Conservation (phyloP, 2,888 invertebrate genomes). For the Volucella inflata region DNA sequence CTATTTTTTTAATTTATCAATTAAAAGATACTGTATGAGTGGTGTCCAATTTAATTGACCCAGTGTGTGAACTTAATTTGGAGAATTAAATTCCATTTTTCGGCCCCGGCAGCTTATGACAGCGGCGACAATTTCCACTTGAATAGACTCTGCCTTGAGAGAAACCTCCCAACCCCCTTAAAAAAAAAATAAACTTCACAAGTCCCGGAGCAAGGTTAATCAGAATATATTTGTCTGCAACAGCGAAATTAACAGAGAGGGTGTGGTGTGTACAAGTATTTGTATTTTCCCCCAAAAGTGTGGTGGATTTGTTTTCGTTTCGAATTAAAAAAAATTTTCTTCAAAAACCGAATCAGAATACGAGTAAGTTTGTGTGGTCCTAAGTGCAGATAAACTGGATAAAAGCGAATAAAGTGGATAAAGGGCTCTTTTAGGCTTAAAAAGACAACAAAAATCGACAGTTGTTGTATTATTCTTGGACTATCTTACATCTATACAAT, state of each 20-base stretch:
- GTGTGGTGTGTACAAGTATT: not conserved
- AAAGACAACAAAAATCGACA: not conserved
- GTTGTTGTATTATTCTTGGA: not conserved
- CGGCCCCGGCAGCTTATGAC: conserved; percentile 17
- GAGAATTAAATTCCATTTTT: conserved; percentile 29
- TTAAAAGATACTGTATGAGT: conserved; percentile 12
- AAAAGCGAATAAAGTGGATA: no score
- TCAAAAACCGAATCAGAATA: not conserved
- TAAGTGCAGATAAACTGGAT: conserved; percentile 20
- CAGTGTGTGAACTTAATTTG: conserved; percentile 61
- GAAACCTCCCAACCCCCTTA: not conserved
- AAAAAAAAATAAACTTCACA: not conserved
- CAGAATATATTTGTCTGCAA: conserved; percentile 44
- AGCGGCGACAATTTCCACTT: not conserved
- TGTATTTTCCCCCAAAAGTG: conserved; percentile 9
- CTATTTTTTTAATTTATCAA: conserved; percentile 62
- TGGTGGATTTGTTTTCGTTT: conserved; percentile 19
- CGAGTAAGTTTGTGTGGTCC: conserved; percentile 21
- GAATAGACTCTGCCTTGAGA: not conserved
- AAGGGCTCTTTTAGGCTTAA: conserved; percentile 12
- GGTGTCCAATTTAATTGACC: conserved; percentile 64
- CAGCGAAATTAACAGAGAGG: conserved; percentile 14
- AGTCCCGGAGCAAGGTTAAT: conserved; percentile 35
- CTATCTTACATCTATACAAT: not conserved
- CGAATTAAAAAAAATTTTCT: not conserved